Base-by-base conservation (phyloP, 1,140 invertebrate species). In the Gryllus bimaculatus region DNA sequence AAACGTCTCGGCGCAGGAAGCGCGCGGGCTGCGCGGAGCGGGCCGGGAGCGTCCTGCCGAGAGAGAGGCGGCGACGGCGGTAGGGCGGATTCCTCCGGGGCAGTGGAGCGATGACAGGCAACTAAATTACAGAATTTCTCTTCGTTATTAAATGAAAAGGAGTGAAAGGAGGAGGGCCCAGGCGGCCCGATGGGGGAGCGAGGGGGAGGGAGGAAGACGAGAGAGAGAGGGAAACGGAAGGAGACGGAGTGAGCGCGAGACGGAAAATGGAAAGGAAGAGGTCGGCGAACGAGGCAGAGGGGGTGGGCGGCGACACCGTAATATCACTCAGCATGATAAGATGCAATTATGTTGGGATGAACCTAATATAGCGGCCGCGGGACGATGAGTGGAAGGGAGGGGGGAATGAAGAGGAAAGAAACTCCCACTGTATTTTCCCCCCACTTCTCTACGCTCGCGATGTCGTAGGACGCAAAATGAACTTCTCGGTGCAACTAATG, bases 91-190 rank as follows among this genome's bases (percentile, higher is more conserved):
- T 10, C 54, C 54, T 66, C 10, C 54, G 18, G 54, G 54, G 10
- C 10, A 66, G 54, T 18, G 54, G 10, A 66, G 54, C 18, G 54
- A 66, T 66, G 54, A 66, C 54, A 66, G 54, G 54, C 54, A 66
- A 66, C 54, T 66, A 66, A 66, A 66, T 66, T 66, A 66, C 54
- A 66, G 54, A 66, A 66, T 66, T 66, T 66, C 54, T 66, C 18
- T 66, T 66, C 54, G 10, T 66, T 66, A 66, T 66, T 66, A 66
- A 66, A 66, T 66, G 54, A 66, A 66, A 66, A 66, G 54, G 54
- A 66, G 54, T 13, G 54, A 18, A 66, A 66, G 26, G 26, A 66
- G 54, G 54, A 1, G 10, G 54, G 54, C 54, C 10, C 54, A 1
- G 10, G 2, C 10, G 54, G 54, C 54, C 2, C 2, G 54, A 7